Evolutionary conservation across 2,888 invertebrate genomes (phyloP).

Genomic region (Belgica antarctica): DNA sequence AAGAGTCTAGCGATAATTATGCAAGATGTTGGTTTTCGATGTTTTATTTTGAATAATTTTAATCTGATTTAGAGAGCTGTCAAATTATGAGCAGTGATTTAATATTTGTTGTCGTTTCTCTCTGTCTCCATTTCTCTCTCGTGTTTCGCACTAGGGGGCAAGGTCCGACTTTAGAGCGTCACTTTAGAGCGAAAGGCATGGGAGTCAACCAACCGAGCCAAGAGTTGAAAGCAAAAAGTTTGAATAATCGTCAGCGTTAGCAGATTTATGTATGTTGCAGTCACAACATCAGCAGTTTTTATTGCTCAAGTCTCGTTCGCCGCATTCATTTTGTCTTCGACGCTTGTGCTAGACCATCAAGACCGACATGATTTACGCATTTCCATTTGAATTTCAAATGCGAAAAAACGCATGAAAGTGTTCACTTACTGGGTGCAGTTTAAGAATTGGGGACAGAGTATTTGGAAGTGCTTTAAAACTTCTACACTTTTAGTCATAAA

Average conservation of each 20-base stretch:
- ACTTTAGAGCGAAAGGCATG: no score
- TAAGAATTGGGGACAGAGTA: not conserved
- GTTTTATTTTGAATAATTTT: constrained; percentile 26
- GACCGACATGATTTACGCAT: constrained; percentile 26
- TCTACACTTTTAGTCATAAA: no score
- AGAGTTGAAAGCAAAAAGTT: not conserved
- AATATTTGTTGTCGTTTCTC: constrained; percentile 25
- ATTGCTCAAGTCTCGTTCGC: not conserved
- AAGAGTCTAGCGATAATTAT: constrained; percentile 1
- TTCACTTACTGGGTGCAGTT: not conserved
- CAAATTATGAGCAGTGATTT: constrained; percentile 30
- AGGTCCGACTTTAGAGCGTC: not conserved
- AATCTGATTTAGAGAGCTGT: constrained; percentile 22
- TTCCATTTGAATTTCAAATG: constrained; percentile 16
- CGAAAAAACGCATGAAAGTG: not conserved
- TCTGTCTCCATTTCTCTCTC: no score
- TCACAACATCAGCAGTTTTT: constrained; percentile 12
- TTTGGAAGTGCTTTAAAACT: not conserved
- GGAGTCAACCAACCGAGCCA: no score
- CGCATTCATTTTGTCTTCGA: not conserved
- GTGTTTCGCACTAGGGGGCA: not conserved
- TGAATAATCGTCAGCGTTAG: no score
- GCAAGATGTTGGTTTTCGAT: not conserved
- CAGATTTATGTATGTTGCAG: no score
- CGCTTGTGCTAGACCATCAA: not conserved